Base-by-base conservation (phyloP, 2,888 invertebrate species). In the Cyclophora punctaria region DNA sequence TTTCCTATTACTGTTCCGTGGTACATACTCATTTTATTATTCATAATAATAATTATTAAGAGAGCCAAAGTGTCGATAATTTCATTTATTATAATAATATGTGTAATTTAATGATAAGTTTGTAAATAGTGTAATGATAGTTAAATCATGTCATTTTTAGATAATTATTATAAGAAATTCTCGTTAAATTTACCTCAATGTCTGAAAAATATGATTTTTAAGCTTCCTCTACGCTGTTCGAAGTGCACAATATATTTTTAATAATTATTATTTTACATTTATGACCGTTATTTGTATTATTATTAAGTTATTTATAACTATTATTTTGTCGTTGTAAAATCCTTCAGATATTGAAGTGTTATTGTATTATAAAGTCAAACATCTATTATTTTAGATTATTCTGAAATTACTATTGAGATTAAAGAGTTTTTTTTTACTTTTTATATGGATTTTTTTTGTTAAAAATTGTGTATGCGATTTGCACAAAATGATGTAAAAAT, bases 341-440 rank as follows among this genome's bases (percentile, higher is more conserved):
- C 60, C 59, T 64, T 59, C 60, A 51, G 49, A 51, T 52, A 46
- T 52, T 34, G 41, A 47, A 46, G 49, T 47, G 44, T 67, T 67
- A 52, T 57, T 63, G 66, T 20, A 20, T 20, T 20, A 20, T 20
- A 20, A 71, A 75, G 73, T 76, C 73, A 75, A 62, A 56, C 54
- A 65, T 66, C 67, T 20, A 64, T 68, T 61, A 55, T 59, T 71
- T 73, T 78, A 75, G 73, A 73, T 67, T 73, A 74, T 69, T 75
- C 77, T 85, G 84, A 87, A 87, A 87, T 87, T 86, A 86, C 80
- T 69, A 52, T 20, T 86, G 87, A 87, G 87, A 87, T 87, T 87
- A 87, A 78, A 69, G 73, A 71, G 73, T 80, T 75, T 76, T 75
- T 75, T 67, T 72, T 75, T 82, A 81, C 75, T 78, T 78, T 75